Conservation (phyloP, 2,888 invertebrate genomes). For the Epiblema foenella region DNA sequence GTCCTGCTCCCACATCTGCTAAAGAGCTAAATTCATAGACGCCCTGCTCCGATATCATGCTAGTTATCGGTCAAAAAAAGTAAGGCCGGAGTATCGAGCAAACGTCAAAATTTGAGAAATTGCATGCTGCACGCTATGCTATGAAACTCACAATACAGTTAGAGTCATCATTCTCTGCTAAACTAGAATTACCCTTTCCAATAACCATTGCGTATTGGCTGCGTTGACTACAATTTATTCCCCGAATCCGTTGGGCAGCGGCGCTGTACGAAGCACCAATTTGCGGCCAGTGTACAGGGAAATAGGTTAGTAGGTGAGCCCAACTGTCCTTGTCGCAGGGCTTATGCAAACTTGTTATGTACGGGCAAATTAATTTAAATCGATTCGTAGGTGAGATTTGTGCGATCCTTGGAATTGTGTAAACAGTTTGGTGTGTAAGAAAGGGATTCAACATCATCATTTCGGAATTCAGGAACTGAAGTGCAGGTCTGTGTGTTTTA, state of each 20-base stretch:
- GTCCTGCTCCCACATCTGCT: no score
- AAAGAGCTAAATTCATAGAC: no score
- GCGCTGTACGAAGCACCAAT: conserved; percentile 24
- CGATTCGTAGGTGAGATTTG: conserved; percentile 5
- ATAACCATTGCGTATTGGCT: background rate
- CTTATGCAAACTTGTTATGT: conserved; percentile 33
- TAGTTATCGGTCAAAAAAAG: no score
- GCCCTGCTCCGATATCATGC: no score
- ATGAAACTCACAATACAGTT: no score
- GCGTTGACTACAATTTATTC: conserved; percentile 19
- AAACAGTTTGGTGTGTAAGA: background rate
- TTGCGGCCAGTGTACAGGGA: conserved; percentile 45
- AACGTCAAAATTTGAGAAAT: no score
- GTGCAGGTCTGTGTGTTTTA: background rate
- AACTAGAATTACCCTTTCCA: no score
- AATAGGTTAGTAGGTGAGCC: conserved; percentile 65
- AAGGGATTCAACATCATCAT: background rate
- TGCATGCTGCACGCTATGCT: no score
- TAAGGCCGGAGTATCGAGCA: no score
- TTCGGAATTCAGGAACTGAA: background rate
- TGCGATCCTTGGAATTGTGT: background rate
- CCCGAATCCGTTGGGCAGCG: conserved; percentile 19
- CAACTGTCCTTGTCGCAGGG: conserved; percentile 54
- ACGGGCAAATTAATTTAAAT: background rate
- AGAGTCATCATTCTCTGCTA: no score